Percentiles rank a stretch among this genome's conserved stretches.
phyloP scores from a whole-genome alignment of 2,888 invertebrate genomes.

The Panopea generosa region DNA sequence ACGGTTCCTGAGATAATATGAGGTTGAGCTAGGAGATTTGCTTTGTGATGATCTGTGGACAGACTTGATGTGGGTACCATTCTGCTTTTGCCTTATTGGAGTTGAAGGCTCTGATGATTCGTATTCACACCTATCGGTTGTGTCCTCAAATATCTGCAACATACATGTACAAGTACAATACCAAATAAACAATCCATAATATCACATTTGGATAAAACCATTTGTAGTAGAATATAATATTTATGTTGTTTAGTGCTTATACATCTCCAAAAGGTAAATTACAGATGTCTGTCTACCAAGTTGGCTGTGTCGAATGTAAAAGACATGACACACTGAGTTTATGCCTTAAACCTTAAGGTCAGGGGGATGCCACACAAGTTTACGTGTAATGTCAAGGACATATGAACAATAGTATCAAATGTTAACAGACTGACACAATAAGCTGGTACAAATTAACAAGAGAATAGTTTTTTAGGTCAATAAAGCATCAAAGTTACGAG shows the following conservation, averaged over 20 bases:
- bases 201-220: neutral
- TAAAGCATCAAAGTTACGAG: too few relatives aligned
- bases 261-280: neutral
- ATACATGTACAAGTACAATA: too few relatives aligned
- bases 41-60: neutral
- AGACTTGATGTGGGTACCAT: constrained; percentile 28
- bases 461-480: too few relatives aligned
- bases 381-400: too few relatives aligned
- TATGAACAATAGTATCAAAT: too few relatives aligned
- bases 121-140: constrained; percentile 45
- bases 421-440: too few relatives aligned
- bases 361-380: too few relatives aligned
- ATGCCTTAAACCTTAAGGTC: too few relatives aligned
- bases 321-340: too few relatives aligned
- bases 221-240: neutral
- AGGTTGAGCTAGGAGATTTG: neutral
- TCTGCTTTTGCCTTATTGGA: constrained; percentile 36
- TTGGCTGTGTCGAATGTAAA: too few relatives aligned
- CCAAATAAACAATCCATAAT: neutral
- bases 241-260: neutral
- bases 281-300: too few relatives aligned
- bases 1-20: constrained; percentile 47
- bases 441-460: too few relatives aligned
- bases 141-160: constrained; percentile 58
- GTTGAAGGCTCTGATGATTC: constrained; percentile 61